Evolutionary conservation across 2,113 vertebrate species (phyloP).

Genomic region (Mionectes macconnelli): DNA sequence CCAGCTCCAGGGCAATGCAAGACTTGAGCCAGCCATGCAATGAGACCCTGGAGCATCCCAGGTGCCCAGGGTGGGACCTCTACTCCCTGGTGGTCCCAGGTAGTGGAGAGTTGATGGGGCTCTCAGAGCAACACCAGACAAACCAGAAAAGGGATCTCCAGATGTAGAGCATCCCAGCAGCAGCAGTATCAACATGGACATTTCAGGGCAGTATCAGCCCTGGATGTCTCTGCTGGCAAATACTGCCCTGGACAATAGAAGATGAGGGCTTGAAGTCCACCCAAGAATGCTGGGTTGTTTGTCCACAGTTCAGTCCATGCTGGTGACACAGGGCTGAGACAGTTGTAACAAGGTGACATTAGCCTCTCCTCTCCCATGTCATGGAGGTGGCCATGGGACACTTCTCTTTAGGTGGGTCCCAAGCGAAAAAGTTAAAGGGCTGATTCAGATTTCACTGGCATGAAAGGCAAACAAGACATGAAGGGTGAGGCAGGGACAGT

Average conservation of each 20-base stretch:
- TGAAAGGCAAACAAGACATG: background rate
- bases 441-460: background rate
- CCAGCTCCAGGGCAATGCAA: background rate
- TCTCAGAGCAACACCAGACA: background rate
- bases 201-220: background rate
- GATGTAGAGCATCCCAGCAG: background rate
- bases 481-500: background rate
- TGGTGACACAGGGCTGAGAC: background rate
- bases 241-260: background rate
- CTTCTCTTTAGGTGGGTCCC: background rate
- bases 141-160: background rate
- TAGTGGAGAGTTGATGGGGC: background rate
- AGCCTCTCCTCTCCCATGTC: background rate
- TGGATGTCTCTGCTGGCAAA: background rate
- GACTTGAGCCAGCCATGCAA: background rate
- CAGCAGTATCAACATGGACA: accelerated
- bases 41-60: background rate
- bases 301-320: background rate
- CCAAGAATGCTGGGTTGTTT: background rate
- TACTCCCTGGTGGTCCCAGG: background rate
- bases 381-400: accelerated
- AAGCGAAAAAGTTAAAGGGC: background rate
- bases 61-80: background rate
- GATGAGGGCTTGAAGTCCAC: background rate
- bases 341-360: background rate